Conservation (phyloP, 1,140 invertebrate species). For the Gonioctena quinquepunctata region DNA sequence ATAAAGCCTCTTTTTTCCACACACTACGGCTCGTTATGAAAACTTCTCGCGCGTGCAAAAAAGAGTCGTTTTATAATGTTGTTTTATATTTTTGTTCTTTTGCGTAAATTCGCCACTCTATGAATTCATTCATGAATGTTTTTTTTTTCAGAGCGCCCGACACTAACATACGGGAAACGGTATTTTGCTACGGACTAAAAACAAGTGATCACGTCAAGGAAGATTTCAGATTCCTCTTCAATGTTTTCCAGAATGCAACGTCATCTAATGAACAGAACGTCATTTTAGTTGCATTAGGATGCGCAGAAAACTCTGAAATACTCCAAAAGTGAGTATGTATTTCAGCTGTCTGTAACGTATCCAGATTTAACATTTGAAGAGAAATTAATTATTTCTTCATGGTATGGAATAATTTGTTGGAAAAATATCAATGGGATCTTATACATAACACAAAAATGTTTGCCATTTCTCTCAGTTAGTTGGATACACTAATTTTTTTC, state of each 20-base stretch:
- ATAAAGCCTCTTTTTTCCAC: too few relatives aligned
- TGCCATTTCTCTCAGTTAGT: too few relatives aligned
- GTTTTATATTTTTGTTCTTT: too few relatives aligned
- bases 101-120: too few relatives aligned
- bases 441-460: too few relatives aligned
- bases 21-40: too few relatives aligned
- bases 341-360: neutral
- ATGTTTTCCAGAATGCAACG: slow-evolving; percentile 7
- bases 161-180: slow-evolving; percentile 20
- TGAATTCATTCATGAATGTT: too few relatives aligned
- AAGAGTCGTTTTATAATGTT: too few relatives aligned
- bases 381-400: neutral
- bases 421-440: neutral
- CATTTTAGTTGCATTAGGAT: slow-evolving; percentile 24
- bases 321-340: slow-evolving; percentile 22
- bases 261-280: slow-evolving; percentile 19
- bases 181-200: slow-evolving; percentile 28
- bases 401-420: neutral
- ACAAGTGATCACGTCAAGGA: slow-evolving; percentile 11
- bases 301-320: slow-evolving; percentile 61
- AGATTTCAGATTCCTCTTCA: slow-evolving; percentile 59
- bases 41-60: too few relatives aligned
- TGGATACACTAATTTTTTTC: too few relatives aligned
- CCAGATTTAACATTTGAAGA: neutral
- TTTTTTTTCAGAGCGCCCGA: slow-evolving; percentile 22